Evolutionary conservation across 2,888 invertebrate genomes (phyloP).

Genomic region (Drosophila pegasa): DNA sequence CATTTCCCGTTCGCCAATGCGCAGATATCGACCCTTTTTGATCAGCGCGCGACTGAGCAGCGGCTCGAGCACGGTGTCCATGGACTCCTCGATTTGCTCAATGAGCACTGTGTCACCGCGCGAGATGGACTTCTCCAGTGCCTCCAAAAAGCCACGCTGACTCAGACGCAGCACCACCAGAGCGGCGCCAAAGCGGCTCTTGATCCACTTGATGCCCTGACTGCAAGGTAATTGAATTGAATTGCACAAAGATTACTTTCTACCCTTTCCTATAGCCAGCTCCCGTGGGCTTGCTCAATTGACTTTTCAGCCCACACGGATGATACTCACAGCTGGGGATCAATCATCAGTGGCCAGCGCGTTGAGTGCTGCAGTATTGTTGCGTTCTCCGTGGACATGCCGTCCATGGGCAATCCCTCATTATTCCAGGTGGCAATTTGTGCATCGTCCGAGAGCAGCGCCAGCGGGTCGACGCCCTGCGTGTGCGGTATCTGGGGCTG

Average conservation of each 20-base stretch:
- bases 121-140: constrained; percentile 90
- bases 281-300: no score
- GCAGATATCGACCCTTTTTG: constrained; percentile 92
- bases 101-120: constrained; percentile 92
- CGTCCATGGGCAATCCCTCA: constrained; percentile 95
- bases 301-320: not conserved
- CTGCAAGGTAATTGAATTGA: constrained; percentile 73
- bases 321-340: constrained; percentile 91
- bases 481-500: constrained; percentile 92
- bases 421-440: constrained; percentile 97
- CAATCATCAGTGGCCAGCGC: constrained; percentile 98
- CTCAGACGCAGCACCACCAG: constrained; percentile 91
- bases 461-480: constrained; percentile 91
- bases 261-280: not conserved
- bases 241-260: no score
- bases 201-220: constrained; percentile 98
- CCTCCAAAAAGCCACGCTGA: constrained; percentile 93
- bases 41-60: constrained; percentile 94
- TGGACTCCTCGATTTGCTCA: constrained; percentile 95
- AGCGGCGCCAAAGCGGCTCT: constrained; percentile 90
- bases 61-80: constrained; percentile 97
- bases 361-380: constrained; percentile 95
- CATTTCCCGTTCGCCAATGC: constrained; percentile 96
- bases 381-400: constrained; percentile 98
- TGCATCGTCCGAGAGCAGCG: constrained; percentile 95